These are phyloP conservation scores for Mallotus villosus DNA, from an alignment of 2,797 vertebrate genomes.

Conservation along the genomic window DNA sequence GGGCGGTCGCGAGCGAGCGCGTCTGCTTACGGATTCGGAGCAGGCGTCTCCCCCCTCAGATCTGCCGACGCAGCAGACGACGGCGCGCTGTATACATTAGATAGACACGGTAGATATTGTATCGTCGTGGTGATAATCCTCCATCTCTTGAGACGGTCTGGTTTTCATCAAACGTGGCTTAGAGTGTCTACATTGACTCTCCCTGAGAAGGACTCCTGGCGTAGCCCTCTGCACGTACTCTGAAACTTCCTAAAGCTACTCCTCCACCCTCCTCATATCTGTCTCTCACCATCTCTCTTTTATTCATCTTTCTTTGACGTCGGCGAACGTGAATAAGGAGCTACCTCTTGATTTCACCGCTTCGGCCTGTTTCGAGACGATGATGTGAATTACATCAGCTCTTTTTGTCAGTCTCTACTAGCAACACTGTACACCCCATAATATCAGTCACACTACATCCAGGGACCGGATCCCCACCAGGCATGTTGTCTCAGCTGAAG, in stretches of 20 bases:
- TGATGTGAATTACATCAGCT: conserved; percentile 32
- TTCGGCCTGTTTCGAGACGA: conserved; percentile 2
- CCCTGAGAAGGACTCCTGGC: conserved; percentile 11
- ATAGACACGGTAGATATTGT: conserved; percentile 9
- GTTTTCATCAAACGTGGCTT: conserved; percentile 40
- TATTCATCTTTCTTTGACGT: no score
- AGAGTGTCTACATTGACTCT: conserved; percentile 11
- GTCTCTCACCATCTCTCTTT: conserved; percentile 18
- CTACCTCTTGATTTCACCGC: neutral
- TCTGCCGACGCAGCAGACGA: conserved; percentile 15
- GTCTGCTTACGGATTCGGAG: no score
- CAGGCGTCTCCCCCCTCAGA: conserved; percentile 18
- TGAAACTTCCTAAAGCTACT: no score
- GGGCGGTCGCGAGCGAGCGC: no score
- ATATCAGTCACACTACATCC: conserved; percentile 21
- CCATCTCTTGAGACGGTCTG: conserved; percentile 14
- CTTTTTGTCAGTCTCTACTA: conserved; percentile 36
- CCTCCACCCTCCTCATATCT: neutral
- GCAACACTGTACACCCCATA: conserved; percentile 39
- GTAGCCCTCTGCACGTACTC: neutral
- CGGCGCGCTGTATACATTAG: neutral
- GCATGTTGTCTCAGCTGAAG: no score
- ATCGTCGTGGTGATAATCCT: conserved; percentile 10
- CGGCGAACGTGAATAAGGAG: neutral
- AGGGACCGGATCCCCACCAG: no score